These are phyloP conservation scores for Gari tellinella DNA, from an alignment of 2,888 invertebrate species.

Conservation along the genomic window DNA sequence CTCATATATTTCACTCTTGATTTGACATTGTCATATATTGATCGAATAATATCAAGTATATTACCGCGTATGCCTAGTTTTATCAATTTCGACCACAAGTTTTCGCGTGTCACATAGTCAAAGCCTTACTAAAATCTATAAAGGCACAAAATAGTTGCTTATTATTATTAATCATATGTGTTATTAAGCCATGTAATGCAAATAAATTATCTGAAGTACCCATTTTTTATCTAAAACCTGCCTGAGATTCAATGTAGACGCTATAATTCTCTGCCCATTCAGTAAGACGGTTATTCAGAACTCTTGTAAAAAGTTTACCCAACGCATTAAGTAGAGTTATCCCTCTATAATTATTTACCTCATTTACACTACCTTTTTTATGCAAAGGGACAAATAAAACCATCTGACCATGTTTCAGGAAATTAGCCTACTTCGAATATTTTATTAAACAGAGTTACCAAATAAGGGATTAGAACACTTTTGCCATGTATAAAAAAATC, in stretches of 20 bases:
- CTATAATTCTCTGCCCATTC: slow-evolving; percentile 12
- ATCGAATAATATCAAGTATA: too few relatives aligned
- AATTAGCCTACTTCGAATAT: slow-evolving; percentile 7
- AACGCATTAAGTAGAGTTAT: slow-evolving; percentile 13
- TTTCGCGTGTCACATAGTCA: slow-evolving; percentile 8
- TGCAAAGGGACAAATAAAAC: slow-evolving; percentile 14
- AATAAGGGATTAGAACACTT: too few relatives aligned
- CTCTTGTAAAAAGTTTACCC: slow-evolving; percentile 13
- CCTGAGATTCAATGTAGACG: slow-evolving; percentile 8
- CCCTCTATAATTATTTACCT: slow-evolving; percentile 11
- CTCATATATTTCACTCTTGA: too few relatives aligned
- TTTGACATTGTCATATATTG: too few relatives aligned
- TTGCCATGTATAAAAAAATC: slow-evolving; percentile 14
- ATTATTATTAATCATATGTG: slow-evolving; percentile 3
- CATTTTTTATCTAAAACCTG: slow-evolving; percentile 12
- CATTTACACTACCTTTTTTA: slow-evolving; percentile 14
- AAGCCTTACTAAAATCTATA: slow-evolving; percentile 17
- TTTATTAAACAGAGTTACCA: slow-evolving; percentile 17
- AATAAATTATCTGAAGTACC: slow-evolving; percentile 8
- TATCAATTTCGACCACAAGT: slow-evolving; percentile 5
- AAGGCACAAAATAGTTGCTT: slow-evolving; percentile 8
- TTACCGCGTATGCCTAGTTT: slow-evolving; percentile 5
- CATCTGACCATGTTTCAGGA: slow-evolving; percentile 19
- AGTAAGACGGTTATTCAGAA: slow-evolving; percentile 5
- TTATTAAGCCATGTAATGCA: slow-evolving; percentile 4